Evolutionary conservation across 2,888 invertebrate genomes (phyloP).

Genomic region (Drosophila mayaguana): DNA sequence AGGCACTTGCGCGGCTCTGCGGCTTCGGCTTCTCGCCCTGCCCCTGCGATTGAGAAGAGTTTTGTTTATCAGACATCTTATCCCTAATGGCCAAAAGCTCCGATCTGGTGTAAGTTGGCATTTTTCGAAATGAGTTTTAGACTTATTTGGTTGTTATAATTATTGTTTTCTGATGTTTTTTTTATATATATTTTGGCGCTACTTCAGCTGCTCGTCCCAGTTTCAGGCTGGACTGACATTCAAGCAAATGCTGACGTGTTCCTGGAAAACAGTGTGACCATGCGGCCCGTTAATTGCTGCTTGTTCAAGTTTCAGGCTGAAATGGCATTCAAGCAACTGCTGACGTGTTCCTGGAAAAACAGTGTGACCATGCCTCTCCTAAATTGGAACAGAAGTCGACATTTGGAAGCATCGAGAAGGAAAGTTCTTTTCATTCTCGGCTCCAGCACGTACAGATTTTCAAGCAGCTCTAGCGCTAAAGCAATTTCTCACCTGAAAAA

Average conservation of each 20-base stretch:
- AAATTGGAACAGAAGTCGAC: not conserved
- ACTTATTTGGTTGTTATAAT: not conserved
- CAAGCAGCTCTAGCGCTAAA: no score
- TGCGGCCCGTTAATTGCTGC: no score
- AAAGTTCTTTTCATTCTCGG: not conserved
- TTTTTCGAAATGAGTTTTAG: not conserved
- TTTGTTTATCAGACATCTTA: not conserved
- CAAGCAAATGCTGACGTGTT: not conserved
- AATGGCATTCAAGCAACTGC: not conserved
- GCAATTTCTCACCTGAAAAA: no score
- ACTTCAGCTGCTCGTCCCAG: no score
- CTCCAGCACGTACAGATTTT: no score
- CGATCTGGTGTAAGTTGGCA: not conserved
- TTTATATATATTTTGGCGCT: no score
- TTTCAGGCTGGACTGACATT: not conserved
- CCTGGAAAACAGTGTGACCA: not conserved
- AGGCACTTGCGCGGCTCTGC: not conserved
- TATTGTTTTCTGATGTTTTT: not conserved
- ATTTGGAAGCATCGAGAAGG: not conserved
- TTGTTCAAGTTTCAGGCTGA: no score
- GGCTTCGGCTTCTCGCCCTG: not conserved
- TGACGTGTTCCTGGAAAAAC: not conserved
- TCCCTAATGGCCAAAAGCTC: slow-evolving; percentile 1
- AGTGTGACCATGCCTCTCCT: no score
- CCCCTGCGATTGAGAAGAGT: no score